A percentile compares a stretch with the other conserved stretches of the same genome.
Evolutionary conservation across 2,797 vertebrate species (phyloP).

Genomic region (Scyliorhinus canicula): DNA sequence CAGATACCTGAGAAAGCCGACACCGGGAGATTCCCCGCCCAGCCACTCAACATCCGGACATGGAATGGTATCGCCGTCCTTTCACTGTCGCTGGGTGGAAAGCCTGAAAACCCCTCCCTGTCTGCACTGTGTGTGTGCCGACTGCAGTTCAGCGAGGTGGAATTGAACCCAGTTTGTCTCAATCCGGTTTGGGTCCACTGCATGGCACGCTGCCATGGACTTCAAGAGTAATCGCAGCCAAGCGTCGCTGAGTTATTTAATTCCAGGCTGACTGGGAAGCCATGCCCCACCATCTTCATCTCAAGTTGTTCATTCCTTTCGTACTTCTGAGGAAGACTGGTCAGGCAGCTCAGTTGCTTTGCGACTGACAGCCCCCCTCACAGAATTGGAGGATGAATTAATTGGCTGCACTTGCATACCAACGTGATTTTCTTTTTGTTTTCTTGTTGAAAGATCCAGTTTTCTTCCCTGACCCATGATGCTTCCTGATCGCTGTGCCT

Average conservation of each 20-base stretch:
- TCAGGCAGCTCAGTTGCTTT: background rate
- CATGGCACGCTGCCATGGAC: accelerated
- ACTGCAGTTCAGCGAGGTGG: no score
- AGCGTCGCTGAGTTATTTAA: no score
- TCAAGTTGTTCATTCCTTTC: no score
- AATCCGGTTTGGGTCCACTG: background rate
- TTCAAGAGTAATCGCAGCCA: background rate
- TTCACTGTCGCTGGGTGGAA: no score
- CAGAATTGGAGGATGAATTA: background rate
- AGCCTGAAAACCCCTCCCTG: no score
- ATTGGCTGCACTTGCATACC: background rate
- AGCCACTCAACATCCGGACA: no score
- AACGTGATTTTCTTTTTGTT: background rate
- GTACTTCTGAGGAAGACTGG: background rate
- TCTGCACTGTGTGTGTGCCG: no score
- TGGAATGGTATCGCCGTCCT: no score
- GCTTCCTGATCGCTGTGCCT: background rate
- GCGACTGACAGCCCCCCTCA: background rate
- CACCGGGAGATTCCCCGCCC: no score
- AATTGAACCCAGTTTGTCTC: no score
- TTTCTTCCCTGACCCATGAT: background rate
- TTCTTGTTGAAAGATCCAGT: background rate
- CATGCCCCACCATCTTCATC: background rate
- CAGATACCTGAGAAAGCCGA: no score
- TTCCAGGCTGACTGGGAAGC: background rate